Base-by-base conservation (phyloP, 2,888 invertebrate species). In the Synanthedon formicaeformis region DNA sequence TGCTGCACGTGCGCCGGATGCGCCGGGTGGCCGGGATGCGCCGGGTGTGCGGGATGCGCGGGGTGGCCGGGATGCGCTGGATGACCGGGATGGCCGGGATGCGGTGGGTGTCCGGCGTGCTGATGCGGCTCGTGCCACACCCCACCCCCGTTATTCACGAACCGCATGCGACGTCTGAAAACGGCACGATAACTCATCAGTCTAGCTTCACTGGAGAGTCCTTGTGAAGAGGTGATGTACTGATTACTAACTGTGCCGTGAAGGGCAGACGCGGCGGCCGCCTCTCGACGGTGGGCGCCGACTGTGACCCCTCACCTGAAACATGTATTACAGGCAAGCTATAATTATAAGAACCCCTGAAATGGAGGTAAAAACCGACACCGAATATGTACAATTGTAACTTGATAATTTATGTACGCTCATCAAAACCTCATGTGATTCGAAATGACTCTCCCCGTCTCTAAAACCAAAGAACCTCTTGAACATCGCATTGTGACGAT, bases 81-180 rank as follows among this genome's bases (percentile, higher is more conserved):
- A 27, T 54, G 53, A 6, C 27, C 51, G 53, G 67, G 53, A 53
- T 58, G 57, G 23, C 61, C 59, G 54, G 65, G 55, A 56, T 62
- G 61, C 50, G 53, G 56, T 11, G 55, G 55, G 12, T 56, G 56
- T 54, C 55, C 48, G 53, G 65, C 55, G 56, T 59, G 60, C 51
- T 63, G 57, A 50, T 16, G 58, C 52, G 27, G 58, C 51, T 55
- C 57, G 60, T 34, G 54, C 56, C 65, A 65, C 51, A 53, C 48
- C 62, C 60, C 67, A 67, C 67, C 57, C 60, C 58, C 12, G 61
- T 73, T 72, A 58, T 67, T 66, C 62, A 78, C 60, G 77, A 69
- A 89, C 63, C 71, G 89, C 77, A 69, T 81, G 68, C 71, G 89
- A 60, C 74, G 88, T 55, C 81, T 88, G 82, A 12, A 45, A 45